Conservation (phyloP, 2,113 vertebrate genomes). For the Amia ocellicauda region DNA sequence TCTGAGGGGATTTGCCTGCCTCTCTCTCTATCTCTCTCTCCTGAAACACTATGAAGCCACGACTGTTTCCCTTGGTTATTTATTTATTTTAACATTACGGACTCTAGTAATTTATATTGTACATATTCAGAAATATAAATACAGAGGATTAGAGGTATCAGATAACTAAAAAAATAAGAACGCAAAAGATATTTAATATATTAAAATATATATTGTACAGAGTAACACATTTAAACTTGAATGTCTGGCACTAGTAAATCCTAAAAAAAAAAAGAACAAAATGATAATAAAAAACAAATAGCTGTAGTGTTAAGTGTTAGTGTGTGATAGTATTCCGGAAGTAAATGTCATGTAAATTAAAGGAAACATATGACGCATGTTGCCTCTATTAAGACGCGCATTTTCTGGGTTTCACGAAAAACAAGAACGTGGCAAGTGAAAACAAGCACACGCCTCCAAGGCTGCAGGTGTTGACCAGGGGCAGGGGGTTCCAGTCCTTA, state of each 20-base stretch:
- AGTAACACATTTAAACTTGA: conserved; percentile 48
- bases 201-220: conserved; percentile 69
- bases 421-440: too few species aligned
- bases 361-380: conserved; percentile 19
- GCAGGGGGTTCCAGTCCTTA: too few species aligned
- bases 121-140: conserved; percentile 67
- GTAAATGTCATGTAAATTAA: conserved; percentile 24
- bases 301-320: conserved; percentile 45
- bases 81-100: conserved; percentile 68
- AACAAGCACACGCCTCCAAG: too few species aligned
- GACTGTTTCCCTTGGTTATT: conserved; percentile 58
- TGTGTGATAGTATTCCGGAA: conserved; percentile 42
- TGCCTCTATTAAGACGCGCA: neutral
- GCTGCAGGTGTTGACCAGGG: too few species aligned
- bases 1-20: too few species aligned
- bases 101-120: conserved; percentile 73
- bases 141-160: conserved; percentile 43
- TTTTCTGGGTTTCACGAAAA: conserved; percentile 12
- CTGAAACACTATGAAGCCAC: conserved; percentile 51
- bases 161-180: conserved; percentile 28
- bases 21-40: neutral
- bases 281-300: too few species aligned
- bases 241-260: conserved; percentile 56
- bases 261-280: too few species aligned
- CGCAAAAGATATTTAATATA: conserved; percentile 62